A percentile compares a stretch with the other conserved stretches of the same genome.
Conservation (phyloP, 2,888 invertebrate genomes). For the Holacanthella duospinosa region DNA sequence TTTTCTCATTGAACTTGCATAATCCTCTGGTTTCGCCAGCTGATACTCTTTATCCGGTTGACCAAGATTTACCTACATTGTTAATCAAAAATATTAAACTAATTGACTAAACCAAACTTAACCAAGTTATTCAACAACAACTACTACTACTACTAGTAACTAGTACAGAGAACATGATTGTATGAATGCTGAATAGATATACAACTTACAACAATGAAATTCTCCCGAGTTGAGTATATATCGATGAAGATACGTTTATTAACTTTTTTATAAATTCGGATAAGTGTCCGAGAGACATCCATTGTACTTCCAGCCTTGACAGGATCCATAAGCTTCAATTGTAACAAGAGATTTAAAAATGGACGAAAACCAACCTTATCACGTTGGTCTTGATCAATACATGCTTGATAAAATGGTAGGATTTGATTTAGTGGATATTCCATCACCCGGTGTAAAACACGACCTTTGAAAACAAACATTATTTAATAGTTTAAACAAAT, state of each 20-base stretch:
- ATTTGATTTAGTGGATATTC: conserved; percentile 16
- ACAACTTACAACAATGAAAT: conserved; percentile 15
- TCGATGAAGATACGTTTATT: conserved; percentile 18
- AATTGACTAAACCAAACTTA: no score
- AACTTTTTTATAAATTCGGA: conserved; percentile 16
- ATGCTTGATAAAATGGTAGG: conserved; percentile 18
- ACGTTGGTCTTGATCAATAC: conserved; percentile 12
- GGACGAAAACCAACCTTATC: conserved; percentile 13
- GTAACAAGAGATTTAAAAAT: conserved; percentile 10
- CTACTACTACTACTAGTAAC: no score
- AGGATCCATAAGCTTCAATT: conserved; percentile 7
- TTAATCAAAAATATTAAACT: no score
- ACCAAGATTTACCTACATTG: no score
- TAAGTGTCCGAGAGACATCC: conserved; percentile 13
- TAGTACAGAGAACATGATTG: no score
- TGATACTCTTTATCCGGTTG: no score
- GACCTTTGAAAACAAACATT: conserved; percentile 4
- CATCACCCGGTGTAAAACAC: conserved; percentile 13
- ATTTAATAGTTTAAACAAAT: neutral
- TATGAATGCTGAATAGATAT: no score
- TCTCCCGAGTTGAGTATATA: conserved; percentile 12
- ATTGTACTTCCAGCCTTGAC: neutral
- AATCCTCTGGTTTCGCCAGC: conserved; percentile 2
- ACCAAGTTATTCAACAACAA: no score
- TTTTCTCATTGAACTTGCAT: conserved; percentile 14